These are phyloP conservation scores for Theretra japonica DNA, from an alignment of 2,888 invertebrate species.

Conservation along the genomic window DNA sequence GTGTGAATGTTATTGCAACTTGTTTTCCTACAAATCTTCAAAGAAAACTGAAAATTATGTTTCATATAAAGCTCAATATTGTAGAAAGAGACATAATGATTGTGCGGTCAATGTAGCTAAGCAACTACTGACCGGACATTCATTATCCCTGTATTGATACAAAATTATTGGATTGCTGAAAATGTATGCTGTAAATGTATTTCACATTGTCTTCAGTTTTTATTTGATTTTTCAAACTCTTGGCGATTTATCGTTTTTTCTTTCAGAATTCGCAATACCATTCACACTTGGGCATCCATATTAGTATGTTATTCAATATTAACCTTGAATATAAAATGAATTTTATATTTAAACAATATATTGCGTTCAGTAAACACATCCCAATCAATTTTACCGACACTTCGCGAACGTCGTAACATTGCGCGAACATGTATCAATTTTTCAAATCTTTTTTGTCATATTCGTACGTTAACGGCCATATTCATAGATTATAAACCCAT, in stretches of 20 bases:
- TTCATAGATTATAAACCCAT: too few relatives aligned
- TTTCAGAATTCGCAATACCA: neutral
- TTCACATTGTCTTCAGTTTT: too few relatives aligned
- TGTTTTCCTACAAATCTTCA: neutral
- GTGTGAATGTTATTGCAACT: constrained; percentile 19
- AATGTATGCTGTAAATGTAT: too few relatives aligned
- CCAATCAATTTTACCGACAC: neutral
- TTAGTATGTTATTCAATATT: constrained; percentile 25
- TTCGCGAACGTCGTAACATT: constrained; percentile 5
- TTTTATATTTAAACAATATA: constrained; percentile 22
- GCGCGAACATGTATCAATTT: neutral
- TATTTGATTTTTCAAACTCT: neutral
- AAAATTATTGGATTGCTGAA: too few relatives aligned
- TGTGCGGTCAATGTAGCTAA: too few relatives aligned
- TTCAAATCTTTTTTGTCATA: neutral
- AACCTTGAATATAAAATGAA: constrained; percentile 1
- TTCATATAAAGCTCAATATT: too few relatives aligned
- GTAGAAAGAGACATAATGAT: too few relatives aligned
- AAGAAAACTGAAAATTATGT: too few relatives aligned
- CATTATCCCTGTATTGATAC: too few relatives aligned
- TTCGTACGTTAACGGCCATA: too few relatives aligned
- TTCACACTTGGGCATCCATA: constrained; percentile 14
- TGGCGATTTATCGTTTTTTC: neutral
- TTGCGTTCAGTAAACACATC: neutral
- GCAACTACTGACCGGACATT: too few relatives aligned